phyloP scores from a whole-genome alignment of 2,113 vertebrate species.

The Chionodraco myersi region DNA sequence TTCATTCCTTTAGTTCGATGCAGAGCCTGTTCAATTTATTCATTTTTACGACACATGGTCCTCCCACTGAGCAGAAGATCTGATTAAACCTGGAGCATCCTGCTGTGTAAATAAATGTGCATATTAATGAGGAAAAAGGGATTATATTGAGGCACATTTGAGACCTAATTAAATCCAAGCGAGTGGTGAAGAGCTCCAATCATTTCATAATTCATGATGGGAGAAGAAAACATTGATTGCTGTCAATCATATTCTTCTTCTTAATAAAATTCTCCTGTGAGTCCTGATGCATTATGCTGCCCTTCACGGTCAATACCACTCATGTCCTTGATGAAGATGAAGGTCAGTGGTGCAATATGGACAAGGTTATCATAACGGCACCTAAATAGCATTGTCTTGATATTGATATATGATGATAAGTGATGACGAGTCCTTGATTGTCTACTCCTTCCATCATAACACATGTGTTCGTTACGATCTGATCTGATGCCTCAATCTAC shows the following conservation, averaged over 20 bases:
- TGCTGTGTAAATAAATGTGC: conserved; percentile 42
- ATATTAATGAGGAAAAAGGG: conserved; percentile 36
- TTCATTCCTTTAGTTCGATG: neutral
- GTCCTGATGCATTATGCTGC: neutral
- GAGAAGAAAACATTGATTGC: neutral
- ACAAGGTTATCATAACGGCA: neutral
- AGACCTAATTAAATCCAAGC: neutral
- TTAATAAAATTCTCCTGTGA: conserved; percentile 9
- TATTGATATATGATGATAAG: neutral
- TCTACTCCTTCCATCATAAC: no score
- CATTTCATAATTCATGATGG: neutral
- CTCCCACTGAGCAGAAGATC: conserved; percentile 33
- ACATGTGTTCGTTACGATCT: no score
- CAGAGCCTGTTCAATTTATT: conserved; percentile 8
- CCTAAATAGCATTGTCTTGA: neutral
- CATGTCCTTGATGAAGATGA: neutral
- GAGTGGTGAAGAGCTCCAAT: neutral
- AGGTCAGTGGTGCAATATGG: neutral
- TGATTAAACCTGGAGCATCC: conserved; percentile 41
- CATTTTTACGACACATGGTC: conserved; percentile 11
- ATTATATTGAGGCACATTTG: conserved; percentile 10
- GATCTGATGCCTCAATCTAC: no score
- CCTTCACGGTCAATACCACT: conserved; percentile 5
- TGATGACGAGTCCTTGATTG: neutral
- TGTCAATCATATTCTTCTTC: neutral